A percentile compares a stretch with the other conserved stretches of the same genome.
Evolutionary conservation across 2,888 invertebrate genomes (phyloP).

Genomic region (Megastigmus dorsalis): DNA sequence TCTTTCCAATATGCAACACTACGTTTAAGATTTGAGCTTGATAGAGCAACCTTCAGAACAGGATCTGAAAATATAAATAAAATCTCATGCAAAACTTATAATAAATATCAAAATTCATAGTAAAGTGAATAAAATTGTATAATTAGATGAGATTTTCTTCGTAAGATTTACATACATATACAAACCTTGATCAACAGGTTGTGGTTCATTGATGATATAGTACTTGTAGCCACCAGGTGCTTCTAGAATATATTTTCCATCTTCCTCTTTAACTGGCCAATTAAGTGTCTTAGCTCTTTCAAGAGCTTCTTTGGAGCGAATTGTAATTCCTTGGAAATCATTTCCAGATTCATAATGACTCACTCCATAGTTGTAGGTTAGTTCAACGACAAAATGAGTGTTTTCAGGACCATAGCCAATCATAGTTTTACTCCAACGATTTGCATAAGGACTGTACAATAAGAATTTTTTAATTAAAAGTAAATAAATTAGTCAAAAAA

Average conservation of each 20-base stretch:
- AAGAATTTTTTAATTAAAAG: neutral
- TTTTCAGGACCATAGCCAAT: conserved; percentile 98
- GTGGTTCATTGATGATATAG: conserved; percentile 83
- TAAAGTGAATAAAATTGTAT: neutral
- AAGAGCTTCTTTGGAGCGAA: conserved; percentile 86
- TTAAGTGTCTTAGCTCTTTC: conserved; percentile 82
- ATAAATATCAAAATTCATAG: too few relatives aligned
- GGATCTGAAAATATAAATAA: conserved; percentile 79
- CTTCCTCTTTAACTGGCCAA: conserved; percentile 84
- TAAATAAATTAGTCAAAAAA: neutral
- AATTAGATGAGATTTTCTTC: neutral
- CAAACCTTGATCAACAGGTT: conserved; percentile 80
- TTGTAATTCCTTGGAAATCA: conserved; percentile 91
- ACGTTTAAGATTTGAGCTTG: conserved; percentile 84
- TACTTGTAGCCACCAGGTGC: conserved; percentile 97
- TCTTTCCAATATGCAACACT: conserved; percentile 91
- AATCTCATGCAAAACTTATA: neutral
- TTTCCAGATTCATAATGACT: conserved; percentile 91
- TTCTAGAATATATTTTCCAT: conserved; percentile 80
- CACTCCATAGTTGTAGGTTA: conserved; percentile 98
- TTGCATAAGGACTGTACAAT: conserved; percentile 90
- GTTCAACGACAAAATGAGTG: conserved; percentile 94
- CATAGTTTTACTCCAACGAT: conserved; percentile 99
- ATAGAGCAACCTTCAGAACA: conserved; percentile 86
- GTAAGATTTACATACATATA: neutral